Evolutionary conservation across 2,797 vertebrate genomes (phyloP), one percentile per base, ranked within the genome.

Genomic region (Anniella stebbinsi): DNA sequence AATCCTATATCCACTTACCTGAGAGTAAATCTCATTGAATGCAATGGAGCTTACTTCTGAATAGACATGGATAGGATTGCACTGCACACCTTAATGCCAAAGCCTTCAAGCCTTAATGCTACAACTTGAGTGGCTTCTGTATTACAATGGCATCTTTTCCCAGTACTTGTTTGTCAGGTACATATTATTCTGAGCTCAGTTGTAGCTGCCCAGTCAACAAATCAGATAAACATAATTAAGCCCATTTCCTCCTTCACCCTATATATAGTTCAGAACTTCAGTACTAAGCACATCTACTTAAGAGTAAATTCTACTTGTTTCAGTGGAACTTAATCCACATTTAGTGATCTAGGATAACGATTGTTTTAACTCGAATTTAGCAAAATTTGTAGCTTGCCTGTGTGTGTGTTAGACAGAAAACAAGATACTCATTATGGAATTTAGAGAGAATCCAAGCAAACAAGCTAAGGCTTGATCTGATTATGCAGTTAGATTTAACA

Each of bases 391-490:
- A 76, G 85, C 25, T 75, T 63, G 41, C 33, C 36, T 36, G 10
- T 57, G 80, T 57, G 30, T 54, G 76, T 36, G 88, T 80, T 84
- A 86, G 28, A 63, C 76, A 92, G 63, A 81, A 81, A 90, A 85
- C 87, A 76, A 91, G 78, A 80, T 18, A 28, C 80, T 63, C 80
- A 86, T 88, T 90, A 86, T 92, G 93, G 93, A 94, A 95, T 94
- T 94, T 92, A 92, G 91, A 93, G 73, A 93, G 90, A 92, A 94
- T 91, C 95, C 0, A 0, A 85, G 86, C 82, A 92, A 96, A 96
- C 86, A 95, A 95, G 86, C 89, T 91, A 92, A 93, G 86, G 93
- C 82, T 90, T 92, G 94, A 96, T 96, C 91, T 95, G 95, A 97
- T 93, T 96, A 93, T 83, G 45, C 89, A 95, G 89, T 84, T 21